A percentile compares a stretch with the other conserved stretches of the same genome.
These are phyloP conservation scores for Zalophus californianus DNA, from an alignment of 2,797 vertebrate species.

Conservation along the genomic window DNA sequence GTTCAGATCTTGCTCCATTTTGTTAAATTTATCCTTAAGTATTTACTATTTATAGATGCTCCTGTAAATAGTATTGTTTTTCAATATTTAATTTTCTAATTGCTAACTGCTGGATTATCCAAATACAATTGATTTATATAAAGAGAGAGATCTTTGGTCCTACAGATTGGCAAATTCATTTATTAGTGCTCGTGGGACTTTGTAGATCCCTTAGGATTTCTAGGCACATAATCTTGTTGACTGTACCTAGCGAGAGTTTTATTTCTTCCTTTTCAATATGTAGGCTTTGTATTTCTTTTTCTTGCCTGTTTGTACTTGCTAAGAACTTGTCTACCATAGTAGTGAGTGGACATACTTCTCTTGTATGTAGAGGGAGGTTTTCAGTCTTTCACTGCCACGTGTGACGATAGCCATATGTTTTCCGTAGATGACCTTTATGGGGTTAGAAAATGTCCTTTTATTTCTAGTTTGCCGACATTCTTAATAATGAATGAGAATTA, in stretches of 20 bases:
- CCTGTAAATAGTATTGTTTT: neutral
- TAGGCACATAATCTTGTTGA: neutral
- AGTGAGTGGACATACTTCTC: neutral
- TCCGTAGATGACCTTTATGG: neutral
- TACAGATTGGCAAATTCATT: neutral
- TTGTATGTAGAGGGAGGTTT: neutral
- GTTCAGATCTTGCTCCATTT: neutral
- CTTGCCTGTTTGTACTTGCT: neutral
- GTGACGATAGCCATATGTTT: neutral
- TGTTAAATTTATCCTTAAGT: neutral
- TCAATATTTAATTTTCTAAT: neutral
- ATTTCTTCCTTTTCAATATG: neutral
- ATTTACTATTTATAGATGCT: neutral
- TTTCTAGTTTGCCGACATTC: neutral
- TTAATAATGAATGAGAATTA: neutral
- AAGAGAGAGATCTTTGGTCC: neutral
- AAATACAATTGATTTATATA: neutral
- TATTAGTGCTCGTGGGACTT: neutral
- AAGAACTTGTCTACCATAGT: neutral
- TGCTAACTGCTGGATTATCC: neutral
- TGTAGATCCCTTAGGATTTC: neutral
- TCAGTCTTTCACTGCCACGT: neutral
- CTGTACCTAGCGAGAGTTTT: neutral
- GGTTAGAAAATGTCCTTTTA: neutral
- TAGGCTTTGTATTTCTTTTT: neutral